phyloP scores from a whole-genome alignment of 2,113 vertebrate genomes.

The Polyodon spathula region DNA sequence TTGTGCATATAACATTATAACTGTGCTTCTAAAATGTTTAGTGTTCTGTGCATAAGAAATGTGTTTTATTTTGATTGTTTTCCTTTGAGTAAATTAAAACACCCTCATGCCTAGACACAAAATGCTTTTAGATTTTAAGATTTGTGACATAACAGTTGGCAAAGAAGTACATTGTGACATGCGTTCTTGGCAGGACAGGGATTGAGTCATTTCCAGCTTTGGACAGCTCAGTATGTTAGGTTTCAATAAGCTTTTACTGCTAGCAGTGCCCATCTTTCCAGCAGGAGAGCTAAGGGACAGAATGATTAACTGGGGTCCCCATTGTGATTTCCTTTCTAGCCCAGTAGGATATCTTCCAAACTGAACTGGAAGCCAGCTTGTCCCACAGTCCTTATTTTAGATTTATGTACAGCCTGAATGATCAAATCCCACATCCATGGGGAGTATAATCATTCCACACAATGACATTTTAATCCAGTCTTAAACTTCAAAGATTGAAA shows the following conservation, averaged over 20 bases:
- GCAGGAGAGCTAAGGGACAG: background rate
- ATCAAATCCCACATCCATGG: too few species aligned
- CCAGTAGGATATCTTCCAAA: too few species aligned
- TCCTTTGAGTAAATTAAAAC: too few species aligned
- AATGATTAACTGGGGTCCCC: background rate
- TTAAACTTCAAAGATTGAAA: background rate
- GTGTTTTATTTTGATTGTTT: background rate
- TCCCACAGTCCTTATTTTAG: conserved; percentile 2
- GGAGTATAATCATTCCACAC: background rate
- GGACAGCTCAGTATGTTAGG: background rate
- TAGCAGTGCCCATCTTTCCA: background rate
- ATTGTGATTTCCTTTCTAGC: too few species aligned
- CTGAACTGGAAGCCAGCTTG: background rate
- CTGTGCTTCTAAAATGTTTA: background rate
- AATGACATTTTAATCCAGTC: conserved; percentile 1
- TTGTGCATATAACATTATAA: background rate
- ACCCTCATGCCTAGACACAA: too few species aligned
- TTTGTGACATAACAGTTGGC: too few species aligned
- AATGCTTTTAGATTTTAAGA: too few species aligned
- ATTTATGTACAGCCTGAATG: background rate
- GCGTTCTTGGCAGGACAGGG: background rate
- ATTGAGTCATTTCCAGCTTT: background rate
- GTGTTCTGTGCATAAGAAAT: background rate
- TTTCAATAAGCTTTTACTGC: background rate
- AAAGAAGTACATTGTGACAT: background rate